phyloP scores from a whole-genome alignment of 2,888 invertebrate genomes.

The Meteorus colon region DNA sequence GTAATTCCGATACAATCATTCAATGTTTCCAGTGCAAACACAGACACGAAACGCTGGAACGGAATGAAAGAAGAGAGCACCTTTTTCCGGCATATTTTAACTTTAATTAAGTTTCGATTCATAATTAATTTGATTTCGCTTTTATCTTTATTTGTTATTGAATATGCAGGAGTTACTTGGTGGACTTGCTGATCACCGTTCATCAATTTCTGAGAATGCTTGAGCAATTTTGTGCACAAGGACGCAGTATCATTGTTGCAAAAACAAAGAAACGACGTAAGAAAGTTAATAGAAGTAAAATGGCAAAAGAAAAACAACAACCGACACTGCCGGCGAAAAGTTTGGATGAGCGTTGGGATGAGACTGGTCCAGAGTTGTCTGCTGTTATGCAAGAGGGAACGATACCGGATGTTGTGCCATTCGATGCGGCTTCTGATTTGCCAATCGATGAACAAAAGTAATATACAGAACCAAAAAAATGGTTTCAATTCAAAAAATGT shows the following conservation, averaged over 20 bases:
- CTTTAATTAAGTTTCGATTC: background rate
- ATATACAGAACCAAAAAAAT: conserved; percentile 56
- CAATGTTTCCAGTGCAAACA: background rate
- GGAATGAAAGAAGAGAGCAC: background rate
- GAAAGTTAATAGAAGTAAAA: conserved; percentile 49
- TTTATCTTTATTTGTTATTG: conserved; percentile 44
- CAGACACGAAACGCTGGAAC: background rate
- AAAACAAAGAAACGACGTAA: conserved; percentile 74
- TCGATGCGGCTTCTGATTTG: conserved; percentile 89
- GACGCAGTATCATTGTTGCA: conserved; percentile 79
- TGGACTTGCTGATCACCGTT: conserved; percentile 91
- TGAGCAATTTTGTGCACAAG: conserved; percentile 76
- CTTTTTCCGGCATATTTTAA: background rate
- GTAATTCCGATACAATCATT: background rate
- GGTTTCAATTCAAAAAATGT: conserved; percentile 35
- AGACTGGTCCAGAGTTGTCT: conserved; percentile 78
- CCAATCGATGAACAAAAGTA: conserved; percentile 93
- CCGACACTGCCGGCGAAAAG: conserved; percentile 61
- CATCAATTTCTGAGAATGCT: conserved; percentile 94
- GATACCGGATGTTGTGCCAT: conserved; percentile 83
- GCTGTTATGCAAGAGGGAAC: conserved; percentile 76
- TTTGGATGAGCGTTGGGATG: conserved; percentile 80
- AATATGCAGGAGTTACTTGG: conserved; percentile 81
- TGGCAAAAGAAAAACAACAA: conserved; percentile 52
- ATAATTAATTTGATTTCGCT: conserved; percentile 4